phyloP scores from a whole-genome alignment of 2,797 vertebrate species.

The Lacerta viridis region DNA sequence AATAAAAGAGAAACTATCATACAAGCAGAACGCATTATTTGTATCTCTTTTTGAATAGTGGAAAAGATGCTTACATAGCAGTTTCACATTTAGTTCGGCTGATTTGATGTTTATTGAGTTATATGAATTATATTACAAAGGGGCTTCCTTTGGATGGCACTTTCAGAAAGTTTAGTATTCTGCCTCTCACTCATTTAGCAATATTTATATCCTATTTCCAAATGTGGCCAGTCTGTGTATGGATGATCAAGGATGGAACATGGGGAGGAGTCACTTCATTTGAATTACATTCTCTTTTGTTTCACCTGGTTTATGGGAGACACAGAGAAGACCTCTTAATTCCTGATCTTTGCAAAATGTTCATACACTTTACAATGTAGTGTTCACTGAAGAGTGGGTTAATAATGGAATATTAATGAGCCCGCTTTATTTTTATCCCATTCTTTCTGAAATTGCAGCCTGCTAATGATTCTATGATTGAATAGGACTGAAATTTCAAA shows the following conservation, averaged over 20 bases:
- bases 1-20: constrained; percentile 58
- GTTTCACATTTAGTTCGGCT: constrained; percentile 52
- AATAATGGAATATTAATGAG: constrained; percentile 36
- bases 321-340: not conserved
- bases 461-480: constrained; percentile 19
- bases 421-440: constrained; percentile 28
- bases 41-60: constrained; percentile 44
- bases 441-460: constrained; percentile 24
- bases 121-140: constrained; percentile 56
- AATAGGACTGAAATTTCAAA: constrained; percentile 20
- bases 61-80: constrained; percentile 59
- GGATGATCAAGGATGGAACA: not conserved
- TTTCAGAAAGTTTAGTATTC: constrained; percentile 61
- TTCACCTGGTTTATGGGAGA: not conserved
- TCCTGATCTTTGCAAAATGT: constrained; percentile 12
- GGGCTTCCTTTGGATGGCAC: constrained; percentile 40
- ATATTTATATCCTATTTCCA: not conserved
- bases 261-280: not conserved
- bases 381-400: constrained; percentile 16
- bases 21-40: constrained; percentile 42
- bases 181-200: constrained; percentile 45
- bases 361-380: not conserved
- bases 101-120: constrained; percentile 67
- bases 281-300: not conserved
- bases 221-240: not conserved